Base-by-base conservation (phyloP, 2,888 invertebrate species). In the Laspeyria flexula region DNA sequence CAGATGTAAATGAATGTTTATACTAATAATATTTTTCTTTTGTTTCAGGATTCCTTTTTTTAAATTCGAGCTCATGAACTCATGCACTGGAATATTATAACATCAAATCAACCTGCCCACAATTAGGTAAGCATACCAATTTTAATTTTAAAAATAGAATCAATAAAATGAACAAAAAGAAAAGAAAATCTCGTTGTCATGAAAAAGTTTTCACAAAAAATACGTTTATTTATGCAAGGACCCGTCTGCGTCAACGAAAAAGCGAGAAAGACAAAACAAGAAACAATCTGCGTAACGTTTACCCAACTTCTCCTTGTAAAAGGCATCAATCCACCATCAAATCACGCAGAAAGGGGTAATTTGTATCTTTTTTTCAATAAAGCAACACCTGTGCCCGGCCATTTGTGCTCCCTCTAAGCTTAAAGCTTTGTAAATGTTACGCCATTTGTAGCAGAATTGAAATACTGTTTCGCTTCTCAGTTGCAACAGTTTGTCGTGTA, bases 281-380 rank as follows among this genome's bases (percentile, higher is more conserved):
- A 69, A 70, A 71, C 71, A 67, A 71, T 66, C 55, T 63, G 60
- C 39, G 45, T 51, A 55, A 56, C 52, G 63, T 61, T 59, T 59
- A 56, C 68, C 48, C 60, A 59, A 67, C 48, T 65, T 63, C 43
- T 54, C 60, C 64, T 64, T 69, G 67, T 70, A 68, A 61, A 65
- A 65, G 61, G 71, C 77, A 86, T 84, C 81, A 81, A 83, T 81
- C 76, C 73, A 61, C 71, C 80, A 84, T 84, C 83, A 86, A 79
- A 82, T 81, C 80, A 76, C 65, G 76, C 76, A 79, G 79, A 83
- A 86, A 85, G 78, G 82, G 82, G 88, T 85, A 84, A 89, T 90
- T 88, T 86, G 86, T 88, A 86, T 88, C 86, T 88, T 89, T 90
- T 85, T 90, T 90, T 89, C 89, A 90, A 90, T 90, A 90, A 86